Conservation (phyloP, 1,140 invertebrate genomes). For the Ooceraea biroi region DNA sequence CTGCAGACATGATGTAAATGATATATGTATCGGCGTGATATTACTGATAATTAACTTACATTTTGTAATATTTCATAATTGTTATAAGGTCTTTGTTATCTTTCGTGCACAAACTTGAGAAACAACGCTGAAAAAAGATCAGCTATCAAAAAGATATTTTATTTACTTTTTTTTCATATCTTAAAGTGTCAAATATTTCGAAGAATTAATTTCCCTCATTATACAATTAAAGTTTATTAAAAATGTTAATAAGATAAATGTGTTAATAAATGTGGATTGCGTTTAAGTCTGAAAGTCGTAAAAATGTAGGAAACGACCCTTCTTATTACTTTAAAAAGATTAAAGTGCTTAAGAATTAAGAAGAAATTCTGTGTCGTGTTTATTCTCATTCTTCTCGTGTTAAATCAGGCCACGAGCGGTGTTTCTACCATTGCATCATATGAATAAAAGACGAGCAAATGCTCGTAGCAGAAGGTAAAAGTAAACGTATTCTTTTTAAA, state of each 20-base stretch:
- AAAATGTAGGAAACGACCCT: neutral
- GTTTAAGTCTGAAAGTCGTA: neutral
- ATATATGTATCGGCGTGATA: neutral
- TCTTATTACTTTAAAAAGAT: constrained; percentile 2
- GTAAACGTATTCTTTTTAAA: constrained; percentile 15
- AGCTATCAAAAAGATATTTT: too few species aligned
- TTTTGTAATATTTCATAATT: neutral
- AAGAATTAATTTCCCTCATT: neutral
- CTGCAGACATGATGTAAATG: neutral
- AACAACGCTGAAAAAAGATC: too few species aligned
- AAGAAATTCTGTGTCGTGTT: too few species aligned
- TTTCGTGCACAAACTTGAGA: neutral
- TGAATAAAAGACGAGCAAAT: neutral
- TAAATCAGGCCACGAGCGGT: neutral
- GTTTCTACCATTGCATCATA: neutral
- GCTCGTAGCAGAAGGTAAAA: neutral
- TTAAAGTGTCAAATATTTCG: too few species aligned
- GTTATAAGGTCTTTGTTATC: neutral
- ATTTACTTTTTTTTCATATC: too few species aligned
- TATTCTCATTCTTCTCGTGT: neutral
- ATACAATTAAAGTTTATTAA: neutral
- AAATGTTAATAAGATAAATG: neutral
- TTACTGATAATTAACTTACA: neutral
- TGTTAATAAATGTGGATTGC: constrained; percentile 9
- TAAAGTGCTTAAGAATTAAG: neutral